Evolutionary conservation across 2,888 invertebrate genomes (phyloP).

Genomic region (Cancer borealis): DNA sequence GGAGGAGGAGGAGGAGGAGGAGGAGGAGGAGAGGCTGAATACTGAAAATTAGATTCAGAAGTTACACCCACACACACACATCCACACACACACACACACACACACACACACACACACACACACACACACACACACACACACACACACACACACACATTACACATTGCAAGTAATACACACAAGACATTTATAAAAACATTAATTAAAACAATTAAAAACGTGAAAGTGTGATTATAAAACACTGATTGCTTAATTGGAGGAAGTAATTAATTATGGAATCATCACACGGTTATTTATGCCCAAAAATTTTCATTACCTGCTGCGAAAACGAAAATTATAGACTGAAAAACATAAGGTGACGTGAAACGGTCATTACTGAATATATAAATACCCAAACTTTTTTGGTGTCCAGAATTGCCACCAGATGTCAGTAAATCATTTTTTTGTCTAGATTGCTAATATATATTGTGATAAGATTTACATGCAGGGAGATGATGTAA

Average conservation of each 20-base stretch:
- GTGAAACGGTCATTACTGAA: no score
- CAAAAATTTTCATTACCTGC: neutral
- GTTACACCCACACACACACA: slow-evolving; percentile 9
- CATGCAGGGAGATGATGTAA: no score
- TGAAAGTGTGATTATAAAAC: neutral
- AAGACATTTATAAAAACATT: neutral
- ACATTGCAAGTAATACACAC: neutral
- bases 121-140: slow-evolving; percentile 14
- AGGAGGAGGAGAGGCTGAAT: neutral
- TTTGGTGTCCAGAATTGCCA: no score
- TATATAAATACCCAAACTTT: no score
- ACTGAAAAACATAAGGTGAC: neutral
- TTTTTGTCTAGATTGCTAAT: no score
- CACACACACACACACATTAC: neutral
- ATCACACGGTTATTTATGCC: neutral
- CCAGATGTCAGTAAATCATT: no score
- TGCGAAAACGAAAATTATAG: neutral
- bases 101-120: slow-evolving; percentile 20
- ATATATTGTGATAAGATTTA: no score
- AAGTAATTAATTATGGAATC: neutral
- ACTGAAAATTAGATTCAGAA: neutral
- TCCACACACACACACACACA: neutral
- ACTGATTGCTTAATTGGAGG: neutral
- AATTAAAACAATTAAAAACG: neutral
- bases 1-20: neutral